phyloP scores from a whole-genome alignment of 2,113 vertebrate species.

The Okapia johnstoni region DNA sequence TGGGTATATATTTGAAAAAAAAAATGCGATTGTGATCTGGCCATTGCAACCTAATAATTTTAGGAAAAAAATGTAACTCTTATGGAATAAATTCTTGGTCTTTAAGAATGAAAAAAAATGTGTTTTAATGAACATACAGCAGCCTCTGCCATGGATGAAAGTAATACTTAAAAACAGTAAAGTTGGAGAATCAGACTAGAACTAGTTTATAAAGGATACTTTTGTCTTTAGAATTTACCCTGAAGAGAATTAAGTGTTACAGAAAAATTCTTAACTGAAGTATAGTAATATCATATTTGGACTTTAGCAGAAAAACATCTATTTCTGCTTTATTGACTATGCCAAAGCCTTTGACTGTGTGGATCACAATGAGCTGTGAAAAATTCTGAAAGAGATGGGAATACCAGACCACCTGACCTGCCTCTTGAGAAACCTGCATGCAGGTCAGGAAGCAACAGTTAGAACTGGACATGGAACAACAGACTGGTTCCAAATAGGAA shows the following conservation, averaged over 20 bases:
- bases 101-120: not conserved
- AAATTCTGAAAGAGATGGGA: not conserved
- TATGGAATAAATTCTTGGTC: conserved; percentile 26
- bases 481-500: not conserved
- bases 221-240: not conserved
- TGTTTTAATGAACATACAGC: not conserved
- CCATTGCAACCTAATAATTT: not conserved
- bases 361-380: not conserved
- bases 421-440: not conserved
- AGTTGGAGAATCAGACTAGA: not conserved
- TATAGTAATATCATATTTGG: not conserved
- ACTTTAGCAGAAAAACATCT: not conserved
- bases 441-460: not conserved
- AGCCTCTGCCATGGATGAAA: not conserved
- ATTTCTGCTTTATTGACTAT: not conserved
- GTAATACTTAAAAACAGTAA: not conserved
- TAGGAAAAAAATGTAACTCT: not conserved
- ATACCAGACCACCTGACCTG: not conserved
- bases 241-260: not conserved
- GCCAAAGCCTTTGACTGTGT: not conserved
- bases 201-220: not conserved
- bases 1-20: not conserved
- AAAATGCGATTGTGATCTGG: not conserved
- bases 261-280: not conserved
- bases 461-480: not conserved